Base-by-base conservation (phyloP, 2,888 invertebrate genomes). In the Apamea sordens region DNA sequence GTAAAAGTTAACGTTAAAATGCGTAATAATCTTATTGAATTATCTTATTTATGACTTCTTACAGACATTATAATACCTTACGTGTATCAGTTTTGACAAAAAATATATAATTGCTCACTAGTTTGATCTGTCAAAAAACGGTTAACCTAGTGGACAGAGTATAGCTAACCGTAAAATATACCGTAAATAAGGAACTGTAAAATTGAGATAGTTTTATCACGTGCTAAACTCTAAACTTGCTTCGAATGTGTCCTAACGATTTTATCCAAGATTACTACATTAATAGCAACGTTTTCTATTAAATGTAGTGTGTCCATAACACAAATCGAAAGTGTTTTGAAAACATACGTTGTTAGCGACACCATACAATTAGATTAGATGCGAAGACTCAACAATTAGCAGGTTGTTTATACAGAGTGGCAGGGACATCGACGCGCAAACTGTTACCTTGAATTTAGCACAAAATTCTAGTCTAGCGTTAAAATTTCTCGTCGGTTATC, bases 351-450 rank as follows among this genome's bases (percentile, higher is more conserved):
- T 72, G 56, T 73, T 80, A 76, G 50, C 50, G 32, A 59, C 59
- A 18, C n/a, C 32, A 21, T 32, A 50, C 47, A 76, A 72, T 36
- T 68, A 68, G 15, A 85, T 59, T 61, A 61, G 36, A 32, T 28
- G n/a, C n/a, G 21, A 72, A 64, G 28, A 47, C 36, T 47, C 13
- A 10, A 71, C n/a, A 76, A 82, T 82, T 84, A 84, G 63, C 73
- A 50, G 15, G 32, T 56, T 63, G 21, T 61, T 50, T 56, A 11
- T 59, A 28, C n/a, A 59, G 28, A 10, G 3, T 56, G 56, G 10
- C 56, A 24, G 3, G 56, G 21, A 53, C 53, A 53, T 21, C 21
- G 8, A 10, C 8, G 24, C 10, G 10, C 56, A 56, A 56, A 56
- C 24, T 24, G 3, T 56, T 8, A 56, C 2, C 8, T 56, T 56